phyloP scores from a whole-genome alignment of 2,888 invertebrate species.

The Argyresthia goedartella region DNA sequence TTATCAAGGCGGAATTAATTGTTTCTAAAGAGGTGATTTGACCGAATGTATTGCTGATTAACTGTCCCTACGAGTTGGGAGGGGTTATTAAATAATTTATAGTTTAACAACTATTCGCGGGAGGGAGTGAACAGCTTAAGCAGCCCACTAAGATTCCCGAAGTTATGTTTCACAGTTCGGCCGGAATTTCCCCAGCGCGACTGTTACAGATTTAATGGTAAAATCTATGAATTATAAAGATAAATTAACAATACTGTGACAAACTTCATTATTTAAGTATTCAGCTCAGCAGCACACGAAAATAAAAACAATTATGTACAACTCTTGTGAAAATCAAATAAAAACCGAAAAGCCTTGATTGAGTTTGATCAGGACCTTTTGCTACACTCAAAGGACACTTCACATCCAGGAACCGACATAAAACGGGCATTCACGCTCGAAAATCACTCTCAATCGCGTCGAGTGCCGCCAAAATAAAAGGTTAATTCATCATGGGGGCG shows the following conservation, averaged over 20 bases:
- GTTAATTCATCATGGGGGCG: slow-evolving; percentile 61
- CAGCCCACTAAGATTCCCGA: slow-evolving; percentile 44
- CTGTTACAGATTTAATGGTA: too few relatives aligned
- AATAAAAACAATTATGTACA: too few relatives aligned
- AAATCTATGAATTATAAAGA: too few relatives aligned
- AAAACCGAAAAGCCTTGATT: slow-evolving; percentile 36
- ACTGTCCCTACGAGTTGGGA: slow-evolving; percentile 41
- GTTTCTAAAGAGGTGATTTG: slow-evolving; percentile 59
- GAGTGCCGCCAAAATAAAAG: slow-evolving; percentile 66
- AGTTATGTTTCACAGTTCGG: not conserved
- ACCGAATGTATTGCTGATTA: slow-evolving; percentile 55
- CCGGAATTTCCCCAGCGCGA: too few relatives aligned
- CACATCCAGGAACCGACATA: slow-evolving; percentile 48
- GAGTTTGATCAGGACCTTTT: slow-evolving; percentile 58
- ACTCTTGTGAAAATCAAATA: slow-evolving; percentile 19
- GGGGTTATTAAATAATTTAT: slow-evolving; percentile 68
- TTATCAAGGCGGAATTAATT: slow-evolving; percentile 51
- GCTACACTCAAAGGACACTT: slow-evolving; percentile 63
- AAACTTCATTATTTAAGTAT: too few relatives aligned
- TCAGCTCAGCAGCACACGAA: too few relatives aligned
- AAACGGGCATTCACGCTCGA: slow-evolving; percentile 67
- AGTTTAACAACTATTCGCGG: slow-evolving; percentile 57
- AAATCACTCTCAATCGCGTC: slow-evolving; percentile 67
- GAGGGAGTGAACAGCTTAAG: slow-evolving; percentile 35
- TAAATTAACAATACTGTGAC: too few relatives aligned